Percentiles rank a stretch among this genome's conserved stretches.
These are phyloP conservation scores for Nephrocerus scutellatus DNA, from an alignment of 2,888 invertebrate species.

Conservation along the genomic window DNA sequence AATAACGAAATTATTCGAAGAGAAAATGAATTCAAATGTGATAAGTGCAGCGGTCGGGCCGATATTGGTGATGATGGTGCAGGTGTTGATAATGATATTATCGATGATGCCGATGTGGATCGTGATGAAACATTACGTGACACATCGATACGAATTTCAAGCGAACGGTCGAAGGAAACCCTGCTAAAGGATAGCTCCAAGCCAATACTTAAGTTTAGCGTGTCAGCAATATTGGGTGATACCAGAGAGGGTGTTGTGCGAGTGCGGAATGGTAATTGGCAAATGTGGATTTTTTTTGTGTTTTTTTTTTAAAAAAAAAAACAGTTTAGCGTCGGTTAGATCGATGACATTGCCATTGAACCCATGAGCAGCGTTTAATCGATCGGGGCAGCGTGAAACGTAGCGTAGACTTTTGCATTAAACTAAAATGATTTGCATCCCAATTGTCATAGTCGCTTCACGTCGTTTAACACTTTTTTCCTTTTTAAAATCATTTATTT, in stretches of 20 bases:
- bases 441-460: too few relatives aligned
- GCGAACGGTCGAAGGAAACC: slow-evolving; percentile 31
- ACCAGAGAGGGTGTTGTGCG: slow-evolving; percentile 46
- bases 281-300: too few relatives aligned
- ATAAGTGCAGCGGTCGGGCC: slow-evolving; percentile 35
- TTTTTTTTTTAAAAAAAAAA: too few relatives aligned
- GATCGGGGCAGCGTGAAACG: too few relatives aligned
- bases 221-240: slow-evolving; percentile 77
- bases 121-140: slow-evolving; percentile 17
- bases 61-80: slow-evolving; percentile 27
- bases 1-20: slow-evolving; percentile 29
- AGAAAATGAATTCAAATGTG: slow-evolving; percentile 38
- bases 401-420: too few relatives aligned
- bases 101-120: slow-evolving; percentile 21
- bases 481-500: too few relatives aligned
- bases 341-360: too few relatives aligned
- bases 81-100: slow-evolving; percentile 25
- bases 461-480: too few relatives aligned
- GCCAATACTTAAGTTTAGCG: slow-evolving; percentile 84
- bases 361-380: too few relatives aligned
- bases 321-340: too few relatives aligned
- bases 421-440: too few relatives aligned
- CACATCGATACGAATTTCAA: slow-evolving; percentile 17
- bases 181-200: slow-evolving; percentile 52
- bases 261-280: slow-evolving; percentile 49